phyloP scores from a whole-genome alignment of 1,140 invertebrate species.

The Halyomorpha halys region DNA sequence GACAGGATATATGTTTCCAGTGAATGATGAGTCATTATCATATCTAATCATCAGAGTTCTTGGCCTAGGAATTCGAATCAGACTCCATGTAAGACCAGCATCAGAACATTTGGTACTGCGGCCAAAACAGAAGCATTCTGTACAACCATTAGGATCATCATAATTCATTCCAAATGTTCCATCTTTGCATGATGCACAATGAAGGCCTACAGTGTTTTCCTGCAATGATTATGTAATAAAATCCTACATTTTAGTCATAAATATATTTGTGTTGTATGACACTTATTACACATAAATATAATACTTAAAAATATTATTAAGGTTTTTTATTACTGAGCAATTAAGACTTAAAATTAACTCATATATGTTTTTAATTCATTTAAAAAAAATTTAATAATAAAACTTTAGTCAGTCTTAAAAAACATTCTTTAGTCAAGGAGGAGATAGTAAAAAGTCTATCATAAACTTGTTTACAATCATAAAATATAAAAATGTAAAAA shows the following conservation, averaged over 20 bases:
- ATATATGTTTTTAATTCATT: too few relatives aligned
- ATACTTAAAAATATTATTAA: too few relatives aligned
- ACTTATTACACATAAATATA: too few relatives aligned
- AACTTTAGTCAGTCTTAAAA: too few relatives aligned
- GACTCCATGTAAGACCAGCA: constrained; percentile 64
- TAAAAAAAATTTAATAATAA: too few relatives aligned
- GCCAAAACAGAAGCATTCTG: constrained; percentile 77
- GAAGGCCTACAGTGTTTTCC: constrained; percentile 65
- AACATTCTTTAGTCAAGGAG: too few relatives aligned
- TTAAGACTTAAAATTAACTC: too few relatives aligned
- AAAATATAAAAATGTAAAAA: constrained; percentile 16
- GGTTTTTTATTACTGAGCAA: too few relatives aligned
- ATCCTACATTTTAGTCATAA: too few relatives aligned
- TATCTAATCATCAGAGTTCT: constrained; percentile 45
- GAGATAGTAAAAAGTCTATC: too few relatives aligned
- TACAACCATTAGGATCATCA: constrained; percentile 68
- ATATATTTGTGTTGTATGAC: too few relatives aligned
- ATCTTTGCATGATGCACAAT: constrained; percentile 73
- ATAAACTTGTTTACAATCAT: too few relatives aligned
- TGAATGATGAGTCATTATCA: constrained; percentile 31
- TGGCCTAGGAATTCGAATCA: constrained; percentile 49
- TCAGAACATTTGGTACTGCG: constrained; percentile 64
- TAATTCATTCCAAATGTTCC: constrained; percentile 69
- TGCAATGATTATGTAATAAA: constrained; percentile 33
- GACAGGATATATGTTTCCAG: constrained; percentile 35